A percentile compares a stretch with the other conserved stretches of the same genome.
These are phyloP conservation scores for Drosophila aff. DNA, from an alignment of 1,140 invertebrate species.

Conservation along the genomic window DNA sequence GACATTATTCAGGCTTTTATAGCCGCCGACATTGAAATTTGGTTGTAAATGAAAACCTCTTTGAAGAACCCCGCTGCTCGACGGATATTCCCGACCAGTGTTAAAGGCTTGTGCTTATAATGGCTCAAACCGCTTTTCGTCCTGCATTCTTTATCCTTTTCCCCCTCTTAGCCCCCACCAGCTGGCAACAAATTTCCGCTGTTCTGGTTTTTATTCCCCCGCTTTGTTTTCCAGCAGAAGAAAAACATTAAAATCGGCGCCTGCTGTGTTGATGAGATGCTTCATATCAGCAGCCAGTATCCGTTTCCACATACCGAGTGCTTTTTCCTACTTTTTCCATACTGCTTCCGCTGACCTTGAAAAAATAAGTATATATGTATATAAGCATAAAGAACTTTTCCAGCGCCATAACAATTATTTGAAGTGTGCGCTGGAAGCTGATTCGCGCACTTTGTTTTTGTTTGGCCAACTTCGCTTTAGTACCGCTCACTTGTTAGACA, in stretches of 20 bases:
- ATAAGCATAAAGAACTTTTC: constrained; percentile 3
- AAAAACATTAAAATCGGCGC: constrained; percentile 36
- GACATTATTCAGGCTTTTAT: constrained; percentile 26
- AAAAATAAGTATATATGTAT: not conserved
- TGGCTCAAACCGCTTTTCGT: constrained; percentile 10
- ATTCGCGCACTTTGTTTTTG: constrained; percentile 24
- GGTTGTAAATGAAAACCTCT: constrained; percentile 13
- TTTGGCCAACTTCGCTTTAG: constrained; percentile 24
- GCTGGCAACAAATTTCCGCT: constrained; percentile 36
- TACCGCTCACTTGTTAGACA: constrained; percentile 41
- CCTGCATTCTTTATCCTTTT: constrained; percentile 1
- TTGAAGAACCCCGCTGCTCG: constrained; percentile 7
- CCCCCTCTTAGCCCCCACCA: not conserved
- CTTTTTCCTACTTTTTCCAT: constrained; percentile 8
- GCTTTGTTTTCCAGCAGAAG: constrained; percentile 18
- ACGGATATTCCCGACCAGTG: constrained; percentile 22
- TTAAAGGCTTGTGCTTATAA: constrained; percentile 34
- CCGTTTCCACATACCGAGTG: constrained; percentile 7
- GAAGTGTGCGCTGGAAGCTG: constrained; percentile 45
- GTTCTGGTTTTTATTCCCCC: constrained; percentile 25
- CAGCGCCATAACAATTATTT: constrained; percentile 60
- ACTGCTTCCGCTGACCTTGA: constrained; percentile 20
- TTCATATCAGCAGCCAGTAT: constrained; percentile 24
- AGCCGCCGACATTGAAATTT: constrained; percentile 3
- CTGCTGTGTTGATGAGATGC: constrained; percentile 31